Conservation (phyloP, 2,888 invertebrate genomes). For the Cosmia trapezina region DNA sequence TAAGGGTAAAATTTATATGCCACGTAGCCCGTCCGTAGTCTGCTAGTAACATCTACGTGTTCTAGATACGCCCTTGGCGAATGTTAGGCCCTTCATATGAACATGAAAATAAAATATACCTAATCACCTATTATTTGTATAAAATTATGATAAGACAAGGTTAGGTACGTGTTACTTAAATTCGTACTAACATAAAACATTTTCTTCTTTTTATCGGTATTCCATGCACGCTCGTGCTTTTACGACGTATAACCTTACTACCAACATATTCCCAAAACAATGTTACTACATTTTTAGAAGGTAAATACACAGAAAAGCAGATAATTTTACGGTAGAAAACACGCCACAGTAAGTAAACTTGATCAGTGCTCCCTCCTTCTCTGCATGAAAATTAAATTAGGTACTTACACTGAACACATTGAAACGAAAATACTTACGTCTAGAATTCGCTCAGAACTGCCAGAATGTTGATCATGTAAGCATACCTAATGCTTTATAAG, state of each 20-base stretch:
- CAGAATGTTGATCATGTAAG: slow-evolving; percentile 26
- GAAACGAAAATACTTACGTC: slow-evolving; percentile 26
- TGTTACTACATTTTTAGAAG: neutral
- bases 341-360: slow-evolving; percentile 28
- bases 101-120: slow-evolving; percentile 12
- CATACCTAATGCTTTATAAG: slow-evolving; percentile 14
- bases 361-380: slow-evolving; percentile 15
- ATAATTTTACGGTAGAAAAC: slow-evolving; percentile 33
- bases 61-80: slow-evolving; percentile 59
- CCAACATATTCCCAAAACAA: slow-evolving; percentile 8
- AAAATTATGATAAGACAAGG: slow-evolving; percentile 16
- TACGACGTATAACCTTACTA: slow-evolving; percentile 4
- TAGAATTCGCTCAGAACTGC: slow-evolving; percentile 17
- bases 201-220: neutral
- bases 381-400: slow-evolving; percentile 38
- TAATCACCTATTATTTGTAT: slow-evolving; percentile 9
- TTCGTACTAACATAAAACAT: slow-evolving; percentile 1
- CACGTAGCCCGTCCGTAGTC: slow-evolving; percentile 23
- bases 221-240: neutral
- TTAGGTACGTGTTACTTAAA: slow-evolving; percentile 1
- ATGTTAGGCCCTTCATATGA: slow-evolving; percentile 5
- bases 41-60: slow-evolving; percentile 42
- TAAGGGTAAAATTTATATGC: slow-evolving; percentile 18
- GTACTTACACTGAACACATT: slow-evolving; percentile 13
- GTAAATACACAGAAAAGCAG: slow-evolving; percentile 3